Conservation (phyloP, 1,140 invertebrate species). For the Yoshiicerus persimilis region DNA sequence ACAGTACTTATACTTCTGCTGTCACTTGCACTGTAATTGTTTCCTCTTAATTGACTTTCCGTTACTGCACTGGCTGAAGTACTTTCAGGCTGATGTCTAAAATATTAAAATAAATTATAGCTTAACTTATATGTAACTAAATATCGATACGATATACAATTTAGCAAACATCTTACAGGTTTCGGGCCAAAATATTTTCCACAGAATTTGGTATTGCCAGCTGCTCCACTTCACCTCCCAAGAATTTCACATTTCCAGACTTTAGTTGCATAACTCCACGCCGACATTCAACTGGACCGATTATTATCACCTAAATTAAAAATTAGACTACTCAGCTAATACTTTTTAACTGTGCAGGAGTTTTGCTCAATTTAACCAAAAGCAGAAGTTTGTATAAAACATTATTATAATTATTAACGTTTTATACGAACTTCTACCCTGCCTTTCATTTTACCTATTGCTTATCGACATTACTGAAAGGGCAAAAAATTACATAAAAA, state of each 20-base stretch:
- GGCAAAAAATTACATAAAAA: no score
- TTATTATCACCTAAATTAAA: conserved; percentile 60
- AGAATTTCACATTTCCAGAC: conserved; percentile 62
- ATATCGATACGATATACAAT: no score
- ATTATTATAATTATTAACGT: no score
- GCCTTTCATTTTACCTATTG: no score
- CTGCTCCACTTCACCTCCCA: conserved; percentile 74
- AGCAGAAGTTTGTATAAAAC: no score
- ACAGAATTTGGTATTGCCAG: conserved; percentile 62
- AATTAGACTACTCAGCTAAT: no score
- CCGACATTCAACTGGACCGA: conserved; percentile 69
- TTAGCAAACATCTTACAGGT: conserved; percentile 58
- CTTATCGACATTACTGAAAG: no score
- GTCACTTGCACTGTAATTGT: not conserved
- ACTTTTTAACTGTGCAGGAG: no score
- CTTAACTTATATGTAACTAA: no score
- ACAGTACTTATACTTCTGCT: not conserved
- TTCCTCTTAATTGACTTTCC: not conserved
- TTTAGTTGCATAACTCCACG: conserved; percentile 70
- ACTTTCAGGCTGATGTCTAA: not conserved
- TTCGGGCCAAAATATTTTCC: conserved; percentile 64
- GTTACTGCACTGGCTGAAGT: not conserved
- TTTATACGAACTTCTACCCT: no score
- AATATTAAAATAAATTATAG: not conserved
- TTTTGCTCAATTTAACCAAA: no score